Evolutionary conservation across 2,113 vertebrate genomes (phyloP), one percentile per base, ranked within the genome.

Genomic region (Anarrhichthys ocellatus): DNA sequence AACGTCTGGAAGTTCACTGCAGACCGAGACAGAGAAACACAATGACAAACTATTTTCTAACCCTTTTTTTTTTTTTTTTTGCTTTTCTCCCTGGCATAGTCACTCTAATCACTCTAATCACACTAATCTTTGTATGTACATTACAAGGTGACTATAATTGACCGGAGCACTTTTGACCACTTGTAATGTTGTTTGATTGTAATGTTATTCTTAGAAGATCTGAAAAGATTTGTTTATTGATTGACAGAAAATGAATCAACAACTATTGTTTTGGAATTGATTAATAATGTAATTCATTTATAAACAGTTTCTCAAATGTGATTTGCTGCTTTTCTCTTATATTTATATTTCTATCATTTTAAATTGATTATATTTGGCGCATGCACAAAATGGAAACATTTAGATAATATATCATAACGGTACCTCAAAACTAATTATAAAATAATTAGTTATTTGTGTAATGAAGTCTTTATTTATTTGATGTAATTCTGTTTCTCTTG

Each of bases 1-100:
- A 99, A 44, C 0, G 91, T 95, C 95, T 98, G 96, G 38, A 99
- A 99, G 93, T 99, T 97, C 91, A 99, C 98, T 99, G 62, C 5
- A 75, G 38, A 76, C 6, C 36, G 15, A 76, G 29, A 70, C 20
- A 58, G n/a, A 63, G 46, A 38, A 18, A 67, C 29, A 61, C 68
- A 38, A 54, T 24, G 27, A 1, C 9, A 79, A 4, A 59, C 24
- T 32, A 54, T 13, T 2, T 36, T 80, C 9, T 27, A 32, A 17
- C 17, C 40, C 7, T 36, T 58, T 11, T 50, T 34, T 69, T 69
- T 13, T 29, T 29, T 29, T 29, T 29, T 9, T 59, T 66, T 66
- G 38, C 4, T 34, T 48, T 7, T 17, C 6, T 54, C 7, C 5
- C 36, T 20, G 70, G 38, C 38, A 22, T 32, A 15, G 32, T n/a